Conservation (phyloP, 2,888 invertebrate species). For the Anagyrus pseudococci region DNA sequence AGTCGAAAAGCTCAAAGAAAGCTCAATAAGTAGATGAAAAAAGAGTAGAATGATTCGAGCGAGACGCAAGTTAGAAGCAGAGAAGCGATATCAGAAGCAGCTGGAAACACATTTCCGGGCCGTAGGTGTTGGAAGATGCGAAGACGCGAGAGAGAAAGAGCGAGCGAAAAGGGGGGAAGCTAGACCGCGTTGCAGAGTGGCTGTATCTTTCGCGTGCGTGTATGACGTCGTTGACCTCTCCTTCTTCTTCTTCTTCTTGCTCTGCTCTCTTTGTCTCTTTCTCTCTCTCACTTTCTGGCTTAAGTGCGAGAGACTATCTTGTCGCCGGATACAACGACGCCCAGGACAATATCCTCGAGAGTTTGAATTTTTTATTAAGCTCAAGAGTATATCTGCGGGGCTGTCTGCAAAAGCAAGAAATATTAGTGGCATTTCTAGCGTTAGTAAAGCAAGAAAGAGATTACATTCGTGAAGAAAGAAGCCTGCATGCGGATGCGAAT, state of each 20-base stretch:
- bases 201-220: slow-evolving; percentile 22
- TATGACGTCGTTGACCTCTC: slow-evolving; percentile 35
- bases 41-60: no score
- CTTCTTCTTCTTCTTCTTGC: neutral
- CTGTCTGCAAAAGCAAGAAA: slow-evolving; percentile 22
- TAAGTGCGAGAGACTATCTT: no score
- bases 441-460: no score
- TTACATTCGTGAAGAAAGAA: neutral
- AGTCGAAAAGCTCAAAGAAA: slow-evolving; percentile 3
- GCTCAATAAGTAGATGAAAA: slow-evolving; percentile 8
- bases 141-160: slow-evolving; percentile 8
- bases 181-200: slow-evolving; percentile 16
- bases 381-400: neutral
- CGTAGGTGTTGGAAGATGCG: slow-evolving; percentile 6
- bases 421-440: slow-evolving; percentile 19
- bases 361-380: neutral
- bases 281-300: neutral
- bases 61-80: neutral
- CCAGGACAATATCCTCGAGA: neutral
- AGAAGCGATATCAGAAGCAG: neutral
- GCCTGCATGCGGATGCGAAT: neutral
- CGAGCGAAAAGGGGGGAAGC: neutral
- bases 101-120: neutral
- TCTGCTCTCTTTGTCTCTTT: neutral
- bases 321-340: neutral